Conservation (phyloP, 2,113 vertebrate species). For the Dolichallabes microphthalmus region DNA sequence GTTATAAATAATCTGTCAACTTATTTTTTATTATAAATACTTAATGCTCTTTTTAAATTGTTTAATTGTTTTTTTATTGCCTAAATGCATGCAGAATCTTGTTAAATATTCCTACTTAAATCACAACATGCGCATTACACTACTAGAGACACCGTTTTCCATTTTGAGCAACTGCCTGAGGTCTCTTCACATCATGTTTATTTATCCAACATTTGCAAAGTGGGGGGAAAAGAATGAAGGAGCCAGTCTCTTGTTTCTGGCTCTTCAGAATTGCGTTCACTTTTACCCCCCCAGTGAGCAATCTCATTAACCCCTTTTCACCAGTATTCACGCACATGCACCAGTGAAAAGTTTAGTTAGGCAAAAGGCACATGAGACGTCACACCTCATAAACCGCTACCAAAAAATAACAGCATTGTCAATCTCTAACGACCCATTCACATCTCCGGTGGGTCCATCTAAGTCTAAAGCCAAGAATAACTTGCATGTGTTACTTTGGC, state of each 20-base stretch:
- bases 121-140: no score
- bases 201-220: conserved; percentile 38
- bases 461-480: conserved; percentile 32
- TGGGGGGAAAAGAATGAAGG: not conserved
- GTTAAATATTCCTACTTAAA: not conserved
- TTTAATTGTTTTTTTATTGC: not conserved
- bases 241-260: conserved; percentile 22
- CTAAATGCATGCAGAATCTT: no score
- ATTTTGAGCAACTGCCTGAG: conserved; percentile 24
- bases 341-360: not conserved
- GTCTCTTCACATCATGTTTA: conserved; percentile 38
- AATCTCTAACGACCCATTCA: not conserved
- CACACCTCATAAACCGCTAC: not conserved
- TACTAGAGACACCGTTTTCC: no score
- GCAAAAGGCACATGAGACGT: conserved; percentile 1
- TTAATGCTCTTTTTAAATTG: not conserved
- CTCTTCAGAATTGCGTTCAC: conserved; percentile 18
- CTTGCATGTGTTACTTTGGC: not conserved
- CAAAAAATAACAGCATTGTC: conserved; percentile 17
- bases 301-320: conserved; percentile 5
- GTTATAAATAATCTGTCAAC: no score
- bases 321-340: not conserved
- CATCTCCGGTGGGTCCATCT: conserved; percentile 1
- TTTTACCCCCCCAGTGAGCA: not conserved
- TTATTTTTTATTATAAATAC: not conserved